These are phyloP conservation scores for Opisthograptis luteolata DNA, from an alignment of 2,888 invertebrate genomes.

Conservation along the genomic window DNA sequence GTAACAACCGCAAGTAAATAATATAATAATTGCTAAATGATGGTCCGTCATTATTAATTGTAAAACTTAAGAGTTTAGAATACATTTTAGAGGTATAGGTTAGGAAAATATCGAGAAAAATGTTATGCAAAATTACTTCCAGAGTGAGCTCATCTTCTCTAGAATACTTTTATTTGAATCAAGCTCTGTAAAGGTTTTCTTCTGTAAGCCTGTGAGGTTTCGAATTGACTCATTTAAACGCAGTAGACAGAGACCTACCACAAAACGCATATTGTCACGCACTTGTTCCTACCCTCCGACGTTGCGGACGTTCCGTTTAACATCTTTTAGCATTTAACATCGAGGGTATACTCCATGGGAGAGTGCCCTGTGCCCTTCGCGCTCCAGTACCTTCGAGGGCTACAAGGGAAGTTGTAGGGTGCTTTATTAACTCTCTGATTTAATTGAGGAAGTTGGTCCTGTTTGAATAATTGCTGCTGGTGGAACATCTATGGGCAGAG, in stretches of 20 bases:
- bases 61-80: too few relatives aligned
- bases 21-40: too few relatives aligned
- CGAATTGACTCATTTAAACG: neutral
- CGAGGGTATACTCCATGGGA: constrained; percentile 52
- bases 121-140: too few relatives aligned
- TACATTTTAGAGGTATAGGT: too few relatives aligned
- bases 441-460: constrained; percentile 59
- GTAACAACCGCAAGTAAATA: too few relatives aligned
- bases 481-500: constrained; percentile 19
- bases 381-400: constrained; percentile 52
- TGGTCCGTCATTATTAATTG: too few relatives aligned
- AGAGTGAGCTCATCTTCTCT: too few relatives aligned
- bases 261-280: constrained; percentile 37
- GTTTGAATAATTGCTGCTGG: constrained; percentile 36
- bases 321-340: constrained; percentile 41
- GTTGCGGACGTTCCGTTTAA: constrained; percentile 46
- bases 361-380: constrained; percentile 46
- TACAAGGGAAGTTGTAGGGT: constrained; percentile 45
- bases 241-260: constrained; percentile 12
- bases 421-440: constrained; percentile 56
- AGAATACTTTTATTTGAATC: too few relatives aligned
- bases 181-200: neutral
- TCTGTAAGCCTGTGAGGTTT: neutral
- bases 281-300: constrained; percentile 46
- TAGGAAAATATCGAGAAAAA: too few relatives aligned